Evolutionary conservation across 2,797 vertebrate species (phyloP), one percentile per base, ranked within the genome.

Genomic region (Hyperoplus immaculatus): DNA sequence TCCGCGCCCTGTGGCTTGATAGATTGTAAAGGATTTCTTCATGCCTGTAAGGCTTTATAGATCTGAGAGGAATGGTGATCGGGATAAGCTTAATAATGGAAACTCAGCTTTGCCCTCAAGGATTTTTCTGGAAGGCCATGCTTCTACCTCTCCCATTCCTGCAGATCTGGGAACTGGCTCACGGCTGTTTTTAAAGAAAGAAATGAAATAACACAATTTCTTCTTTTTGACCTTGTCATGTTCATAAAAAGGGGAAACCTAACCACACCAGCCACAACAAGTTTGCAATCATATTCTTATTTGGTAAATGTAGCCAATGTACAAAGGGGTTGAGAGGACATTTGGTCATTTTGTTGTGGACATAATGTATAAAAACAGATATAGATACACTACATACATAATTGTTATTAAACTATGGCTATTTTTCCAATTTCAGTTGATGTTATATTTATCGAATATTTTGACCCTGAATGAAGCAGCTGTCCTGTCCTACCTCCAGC

Each of bases 401-500:
- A 51, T 29, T 59, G 72, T 82, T 84, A 70, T 59, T 68, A 82
- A 36, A 70, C 58, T 86, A 65, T 71, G 77, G 77, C 71, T 88
- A 85, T 91, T 91, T 91, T 77, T 81, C 81, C 82, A 85, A 71
- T 85, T 88, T 92, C 43, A 83, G 77, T 88, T 90, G 75, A 82
- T 85, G 81, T 90, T 85, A 43, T 90, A 88, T 89, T 91, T 82
- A 76, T 89, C 29, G 86, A 88, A 88, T 83, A 74, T 85, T 78
- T 81, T 81, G 79, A 91, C 78, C 85, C 81, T 78, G 83, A 90
- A 82, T 88, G 78, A 84, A 42, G 59, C 88, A 74, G 81, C 72
- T 87, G 89, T 94, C 84, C 84, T 88, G 89, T 93, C 91, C 92
- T 93, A 95, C 94, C 94, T 94, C 93, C 91, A 80, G 70, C 81